A percentile compares a stretch with the other conserved stretches of the same genome.
Evolutionary conservation across 2,888 invertebrate species (phyloP).

Genomic region (Lasius platythorax): DNA sequence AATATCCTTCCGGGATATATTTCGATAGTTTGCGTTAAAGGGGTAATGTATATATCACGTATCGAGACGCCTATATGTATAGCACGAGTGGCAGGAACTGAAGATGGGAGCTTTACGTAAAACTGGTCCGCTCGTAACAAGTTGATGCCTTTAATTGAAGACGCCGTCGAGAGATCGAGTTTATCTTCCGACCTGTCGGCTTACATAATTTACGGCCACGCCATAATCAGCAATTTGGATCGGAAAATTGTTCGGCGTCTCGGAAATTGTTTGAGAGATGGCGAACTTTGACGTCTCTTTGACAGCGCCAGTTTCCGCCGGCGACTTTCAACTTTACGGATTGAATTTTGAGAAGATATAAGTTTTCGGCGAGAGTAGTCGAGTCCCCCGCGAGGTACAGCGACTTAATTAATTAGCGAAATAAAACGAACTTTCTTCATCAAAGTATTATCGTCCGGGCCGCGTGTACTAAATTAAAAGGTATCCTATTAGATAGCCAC

Average conservation of each 20-base stretch:
- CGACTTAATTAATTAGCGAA: constrained; percentile 12
- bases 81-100: background rate
- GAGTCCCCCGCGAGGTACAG: background rate
- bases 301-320: background rate
- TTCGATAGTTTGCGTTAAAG: background rate
- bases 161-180: background rate
- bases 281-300: constrained; percentile 5
- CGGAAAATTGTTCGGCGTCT: constrained; percentile 11
- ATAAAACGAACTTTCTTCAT: constrained; percentile 17
- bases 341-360: constrained; percentile 12
- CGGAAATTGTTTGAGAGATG: background rate
- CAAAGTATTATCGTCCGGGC: background rate
- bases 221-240: constrained; percentile 1
- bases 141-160: background rate
- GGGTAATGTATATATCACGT: background rate
- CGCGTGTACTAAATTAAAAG: constrained; percentile 1
- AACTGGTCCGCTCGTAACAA: background rate
- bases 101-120: background rate
- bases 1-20: background rate
- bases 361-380: background rate
- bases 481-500: background rate
- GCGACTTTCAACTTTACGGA: background rate
- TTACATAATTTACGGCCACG: constrained; percentile 3
- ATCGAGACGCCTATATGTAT: background rate
- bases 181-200: background rate